phyloP scores from a whole-genome alignment of 2,888 invertebrate genomes.

The Caenorhabditis becei region DNA sequence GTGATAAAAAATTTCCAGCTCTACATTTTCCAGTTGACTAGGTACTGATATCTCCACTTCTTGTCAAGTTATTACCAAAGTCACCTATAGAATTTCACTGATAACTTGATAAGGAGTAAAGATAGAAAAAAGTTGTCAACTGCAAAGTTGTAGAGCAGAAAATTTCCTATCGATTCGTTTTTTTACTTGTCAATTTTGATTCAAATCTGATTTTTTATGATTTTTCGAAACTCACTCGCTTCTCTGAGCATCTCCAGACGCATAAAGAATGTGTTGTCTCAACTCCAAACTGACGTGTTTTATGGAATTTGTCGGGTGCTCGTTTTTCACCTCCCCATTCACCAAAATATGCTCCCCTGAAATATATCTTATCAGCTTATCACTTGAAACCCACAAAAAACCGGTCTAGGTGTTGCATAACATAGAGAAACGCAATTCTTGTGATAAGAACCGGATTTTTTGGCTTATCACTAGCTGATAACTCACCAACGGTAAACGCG shows the following conservation, averaged over 20 bases:
- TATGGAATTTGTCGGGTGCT: conserved; percentile 47
- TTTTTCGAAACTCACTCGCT: conserved; percentile 57
- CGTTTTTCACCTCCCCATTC: conserved; percentile 62
- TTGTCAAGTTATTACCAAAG: too few relatives aligned
- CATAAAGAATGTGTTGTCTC: conserved; percentile 62
- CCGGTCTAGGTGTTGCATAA: conserved; percentile 1
- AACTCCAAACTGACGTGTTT: conserved; percentile 65
- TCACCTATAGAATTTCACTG: too few relatives aligned
- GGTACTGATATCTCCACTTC: too few relatives aligned
- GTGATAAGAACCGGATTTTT: neutral
- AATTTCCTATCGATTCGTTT: too few relatives aligned
- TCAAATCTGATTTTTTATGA: too few relatives aligned
- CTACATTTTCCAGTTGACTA: too few relatives aligned
- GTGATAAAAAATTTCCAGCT: too few relatives aligned
- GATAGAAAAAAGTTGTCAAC: too few relatives aligned
- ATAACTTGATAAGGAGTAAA: too few relatives aligned
- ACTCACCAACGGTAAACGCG: conserved; percentile 63
- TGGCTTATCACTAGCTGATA: neutral
- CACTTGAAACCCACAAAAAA: neutral
- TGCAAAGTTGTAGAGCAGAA: too few relatives aligned
- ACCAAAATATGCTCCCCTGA: conserved; percentile 68
- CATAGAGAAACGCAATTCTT: neutral
- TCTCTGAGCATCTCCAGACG: conserved; percentile 61
- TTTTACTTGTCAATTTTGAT: too few relatives aligned
- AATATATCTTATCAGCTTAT: neutral